These are phyloP conservation scores for Helicolenus hilgendorfi DNA, from an alignment of 2,797 vertebrate species.

Conservation along the genomic window DNA sequence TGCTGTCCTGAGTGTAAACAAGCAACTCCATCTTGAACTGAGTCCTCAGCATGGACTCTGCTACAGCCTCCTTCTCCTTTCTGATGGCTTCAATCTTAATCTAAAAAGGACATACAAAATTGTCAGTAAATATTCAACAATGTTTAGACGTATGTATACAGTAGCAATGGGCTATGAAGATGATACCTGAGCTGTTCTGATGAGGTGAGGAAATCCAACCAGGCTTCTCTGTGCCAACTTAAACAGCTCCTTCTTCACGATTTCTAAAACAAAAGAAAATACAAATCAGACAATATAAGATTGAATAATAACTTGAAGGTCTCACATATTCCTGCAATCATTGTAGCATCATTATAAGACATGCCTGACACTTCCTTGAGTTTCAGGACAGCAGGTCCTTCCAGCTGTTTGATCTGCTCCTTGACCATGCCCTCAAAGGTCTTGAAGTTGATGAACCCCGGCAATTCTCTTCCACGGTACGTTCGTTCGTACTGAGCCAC, in stretches of 20 bases:
- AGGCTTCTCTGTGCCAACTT: constrained; percentile 75
- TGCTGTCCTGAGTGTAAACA: constrained; percentile 90
- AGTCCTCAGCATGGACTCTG: constrained; percentile 78
- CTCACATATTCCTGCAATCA: background rate
- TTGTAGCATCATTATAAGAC: background rate
- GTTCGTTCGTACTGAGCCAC: constrained; percentile 80
- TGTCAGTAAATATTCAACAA: background rate
- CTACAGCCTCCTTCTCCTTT: constrained; percentile 62
- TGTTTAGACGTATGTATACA: background rate
- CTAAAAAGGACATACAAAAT: constrained; percentile 59
- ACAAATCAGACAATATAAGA: background rate
- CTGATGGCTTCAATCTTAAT: constrained; percentile 85
- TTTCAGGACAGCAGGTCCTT: constrained; percentile 88
- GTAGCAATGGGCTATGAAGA: background rate
- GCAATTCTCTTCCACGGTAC: constrained; percentile 92
- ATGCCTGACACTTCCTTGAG: constrained; percentile 74
- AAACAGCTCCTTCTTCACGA: constrained; percentile 80
- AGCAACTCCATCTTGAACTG: constrained; percentile 92
- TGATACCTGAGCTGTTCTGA: constrained; percentile 86
- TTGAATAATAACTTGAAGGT: background rate
- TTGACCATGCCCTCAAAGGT: constrained; percentile 91
- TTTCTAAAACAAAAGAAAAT: constrained; percentile 68
- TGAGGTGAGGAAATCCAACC: constrained; percentile 85
- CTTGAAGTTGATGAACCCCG: constrained; percentile 92
- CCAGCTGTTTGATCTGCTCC: constrained; percentile 87